Evolutionary conservation across 2,797 vertebrate genomes (phyloP).

Genomic region (Melanotaenia maccullochi): DNA sequence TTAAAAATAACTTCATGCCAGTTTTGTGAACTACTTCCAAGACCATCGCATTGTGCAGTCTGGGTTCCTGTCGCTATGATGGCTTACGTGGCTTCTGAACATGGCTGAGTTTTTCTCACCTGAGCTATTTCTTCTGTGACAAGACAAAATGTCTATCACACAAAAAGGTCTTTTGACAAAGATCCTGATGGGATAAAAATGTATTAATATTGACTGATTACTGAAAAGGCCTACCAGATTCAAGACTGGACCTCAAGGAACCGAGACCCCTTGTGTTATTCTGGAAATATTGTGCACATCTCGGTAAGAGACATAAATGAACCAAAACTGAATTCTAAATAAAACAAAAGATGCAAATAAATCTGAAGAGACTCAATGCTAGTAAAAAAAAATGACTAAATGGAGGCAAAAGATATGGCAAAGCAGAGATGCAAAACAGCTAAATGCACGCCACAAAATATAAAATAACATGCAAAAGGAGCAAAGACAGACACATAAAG

Average conservation of each 20-base stretch:
- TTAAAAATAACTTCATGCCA: neutral
- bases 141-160: conserved; percentile 7
- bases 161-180: neutral
- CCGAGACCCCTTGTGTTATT: neutral
- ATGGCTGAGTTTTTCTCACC: neutral
- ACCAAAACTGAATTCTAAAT: neutral
- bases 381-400: neutral
- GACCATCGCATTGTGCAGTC: neutral
- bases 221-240: neutral
- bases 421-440: too few species aligned
- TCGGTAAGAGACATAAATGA: neutral
- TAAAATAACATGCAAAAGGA: too few species aligned
- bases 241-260: neutral
- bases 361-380: neutral
- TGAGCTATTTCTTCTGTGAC: neutral
- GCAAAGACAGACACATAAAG: too few species aligned
- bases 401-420: neutral
- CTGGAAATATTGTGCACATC: neutral
- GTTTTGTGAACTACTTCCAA: neutral
- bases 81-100: neutral
- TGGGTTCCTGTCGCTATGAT: too few species aligned
- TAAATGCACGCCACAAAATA: too few species aligned
- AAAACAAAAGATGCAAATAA: neutral
- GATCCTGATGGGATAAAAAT: neutral
- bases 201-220: neutral